Percentiles rank a stretch among this genome's conserved stretches.
phyloP scores from a whole-genome alignment of 2,888 invertebrate species.

The Myopa testacea region DNA sequence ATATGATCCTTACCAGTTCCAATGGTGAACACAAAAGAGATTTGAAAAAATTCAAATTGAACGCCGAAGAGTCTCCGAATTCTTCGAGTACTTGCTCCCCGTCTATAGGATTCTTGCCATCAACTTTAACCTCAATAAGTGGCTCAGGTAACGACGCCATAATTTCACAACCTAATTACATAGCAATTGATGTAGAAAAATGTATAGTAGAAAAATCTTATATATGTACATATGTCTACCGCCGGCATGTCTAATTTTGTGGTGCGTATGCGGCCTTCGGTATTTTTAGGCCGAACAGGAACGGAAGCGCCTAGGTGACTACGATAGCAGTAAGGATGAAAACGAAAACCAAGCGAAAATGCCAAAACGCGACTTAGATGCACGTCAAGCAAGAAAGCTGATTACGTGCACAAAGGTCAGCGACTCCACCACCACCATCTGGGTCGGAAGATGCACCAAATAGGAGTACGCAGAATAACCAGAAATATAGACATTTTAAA shows the following conservation, averaged over 20 bases:
- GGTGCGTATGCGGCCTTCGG: slow-evolving; percentile 55
- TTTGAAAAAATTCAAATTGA: too few relatives aligned
- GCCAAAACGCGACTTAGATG: slow-evolving; percentile 10
- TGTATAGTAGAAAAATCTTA: too few relatives aligned
- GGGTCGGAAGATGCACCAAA: slow-evolving; percentile 16
- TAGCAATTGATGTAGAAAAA: too few relatives aligned
- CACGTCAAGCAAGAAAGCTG: slow-evolving; percentile 24
- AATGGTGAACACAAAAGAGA: too few relatives aligned
- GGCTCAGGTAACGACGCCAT: too few relatives aligned
- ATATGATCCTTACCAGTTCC: too few relatives aligned
- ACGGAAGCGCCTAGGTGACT: slow-evolving; percentile 54
- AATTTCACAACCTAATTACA: too few relatives aligned
- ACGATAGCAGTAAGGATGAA: slow-evolving; percentile 43
- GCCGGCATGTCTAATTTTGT: slow-evolving; percentile 52
- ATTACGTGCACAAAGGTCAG: slow-evolving; percentile 1
- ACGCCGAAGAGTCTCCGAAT: too few relatives aligned
- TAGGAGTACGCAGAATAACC: neutral
- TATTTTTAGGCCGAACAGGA: slow-evolving; percentile 60
- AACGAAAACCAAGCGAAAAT: neutral
- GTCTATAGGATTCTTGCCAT: too few relatives aligned
- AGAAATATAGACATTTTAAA: neutral
- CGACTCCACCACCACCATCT: slow-evolving; percentile 18
- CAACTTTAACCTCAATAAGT: too few relatives aligned
- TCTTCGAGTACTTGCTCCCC: too few relatives aligned
- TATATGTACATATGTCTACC: too few relatives aligned